phyloP scores from a whole-genome alignment of 2,888 invertebrate genomes.

The Baronia brevicornis region DNA sequence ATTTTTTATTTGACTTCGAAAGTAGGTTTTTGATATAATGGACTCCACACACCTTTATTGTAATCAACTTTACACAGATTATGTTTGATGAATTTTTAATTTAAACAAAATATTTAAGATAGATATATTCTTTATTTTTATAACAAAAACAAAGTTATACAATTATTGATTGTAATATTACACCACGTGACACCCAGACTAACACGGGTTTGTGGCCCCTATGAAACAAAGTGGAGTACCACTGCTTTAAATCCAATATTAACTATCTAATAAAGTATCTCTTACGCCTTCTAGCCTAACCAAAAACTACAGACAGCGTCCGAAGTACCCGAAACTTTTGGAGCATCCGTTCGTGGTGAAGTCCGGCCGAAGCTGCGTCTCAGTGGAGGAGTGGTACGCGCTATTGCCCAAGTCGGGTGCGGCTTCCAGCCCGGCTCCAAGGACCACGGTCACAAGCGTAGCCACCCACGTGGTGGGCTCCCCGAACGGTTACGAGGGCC shows the following conservation, averaged over 20 bases:
- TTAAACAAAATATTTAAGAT: too few relatives aligned
- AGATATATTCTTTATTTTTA: too few relatives aligned
- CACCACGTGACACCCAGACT: too few relatives aligned
- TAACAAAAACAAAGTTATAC: too few relatives aligned
- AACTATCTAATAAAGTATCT: background rate
- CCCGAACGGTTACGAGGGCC: slow-evolving; percentile 21
- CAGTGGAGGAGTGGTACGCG: slow-evolving; percentile 91
- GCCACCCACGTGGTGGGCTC: slow-evolving; percentile 16
- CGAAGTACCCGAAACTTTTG: slow-evolving; percentile 94
- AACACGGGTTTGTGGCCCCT: too few relatives aligned
- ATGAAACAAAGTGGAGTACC: too few relatives aligned
- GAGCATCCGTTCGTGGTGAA: slow-evolving; percentile 91
- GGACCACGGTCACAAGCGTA: too few relatives aligned
- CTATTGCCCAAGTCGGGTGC: slow-evolving; percentile 60
- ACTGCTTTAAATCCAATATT: too few relatives aligned
- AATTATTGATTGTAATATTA: too few relatives aligned
- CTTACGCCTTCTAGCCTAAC: slow-evolving; percentile 79
- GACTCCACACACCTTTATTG: too few relatives aligned
- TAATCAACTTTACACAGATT: background rate
- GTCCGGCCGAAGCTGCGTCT: slow-evolving; percentile 81
- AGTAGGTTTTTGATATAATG: too few relatives aligned
- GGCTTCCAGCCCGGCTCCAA: slow-evolving; percentile 25
- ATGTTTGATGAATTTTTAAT: background rate
- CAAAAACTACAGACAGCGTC: slow-evolving; percentile 94
- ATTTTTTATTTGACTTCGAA: too few relatives aligned